These are phyloP conservation scores for Anoplopoma fimbria DNA, from an alignment of 2,113 vertebrate species.

Conservation along the genomic window DNA sequence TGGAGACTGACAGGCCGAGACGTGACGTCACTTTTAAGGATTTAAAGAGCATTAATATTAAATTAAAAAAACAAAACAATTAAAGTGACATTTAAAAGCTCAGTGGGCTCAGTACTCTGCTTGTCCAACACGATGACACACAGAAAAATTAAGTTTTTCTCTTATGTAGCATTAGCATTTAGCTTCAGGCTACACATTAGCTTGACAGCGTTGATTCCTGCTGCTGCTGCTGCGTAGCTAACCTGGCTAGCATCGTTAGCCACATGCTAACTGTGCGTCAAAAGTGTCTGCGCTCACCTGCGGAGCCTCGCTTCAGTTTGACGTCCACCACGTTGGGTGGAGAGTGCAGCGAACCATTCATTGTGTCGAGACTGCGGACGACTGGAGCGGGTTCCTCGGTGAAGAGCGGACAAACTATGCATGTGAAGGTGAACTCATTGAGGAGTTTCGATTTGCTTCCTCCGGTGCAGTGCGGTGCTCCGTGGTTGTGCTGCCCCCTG, in stretches of 20 bases:
- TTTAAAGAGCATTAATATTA: too few relatives aligned
- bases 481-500: constrained; percentile 59
- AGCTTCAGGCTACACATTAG: constrained; percentile 27
- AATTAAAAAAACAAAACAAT: too few relatives aligned
- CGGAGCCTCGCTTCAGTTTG: constrained; percentile 78
- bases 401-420: constrained; percentile 41
- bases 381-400: too few relatives aligned
- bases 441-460: constrained; percentile 71
- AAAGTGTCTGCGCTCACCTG: constrained; percentile 71
- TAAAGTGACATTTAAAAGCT: too few relatives aligned
- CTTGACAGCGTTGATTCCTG: constrained; percentile 25
- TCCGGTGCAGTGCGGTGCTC: background rate
- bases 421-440: constrained; percentile 77
- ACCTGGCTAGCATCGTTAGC: constrained; percentile 1
- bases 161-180: too few relatives aligned
- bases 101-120: too few relatives aligned
- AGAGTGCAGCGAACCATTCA: constrained; percentile 80
- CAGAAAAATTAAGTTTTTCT: too few relatives aligned
- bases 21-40: too few relatives aligned
- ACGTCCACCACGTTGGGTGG: constrained; percentile 61
- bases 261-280: constrained; percentile 1
- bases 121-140: background rate
- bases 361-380: too few relatives aligned
- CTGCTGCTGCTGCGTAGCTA: constrained; percentile 45
- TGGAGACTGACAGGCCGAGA: too few relatives aligned